Conservation (phyloP, 2,113 vertebrate species). For the Mungos mungo region DNA sequence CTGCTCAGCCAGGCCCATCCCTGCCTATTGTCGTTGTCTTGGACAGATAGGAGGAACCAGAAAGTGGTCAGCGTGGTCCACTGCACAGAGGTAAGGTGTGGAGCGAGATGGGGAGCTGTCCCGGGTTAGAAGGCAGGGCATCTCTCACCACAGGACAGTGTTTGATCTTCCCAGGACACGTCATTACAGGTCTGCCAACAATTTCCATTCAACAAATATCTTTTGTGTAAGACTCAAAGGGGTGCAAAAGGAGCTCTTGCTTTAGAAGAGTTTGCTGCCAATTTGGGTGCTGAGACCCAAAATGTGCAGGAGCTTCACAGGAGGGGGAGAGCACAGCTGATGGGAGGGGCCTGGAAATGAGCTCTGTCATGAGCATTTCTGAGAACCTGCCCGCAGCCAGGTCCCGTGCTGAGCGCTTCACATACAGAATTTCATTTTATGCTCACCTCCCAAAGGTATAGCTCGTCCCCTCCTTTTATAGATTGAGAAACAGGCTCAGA, state of each 20-base stretch:
- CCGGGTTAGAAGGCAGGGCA: not conserved
- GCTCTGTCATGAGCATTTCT: not conserved
- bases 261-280: not conserved
- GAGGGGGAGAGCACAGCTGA: not conserved
- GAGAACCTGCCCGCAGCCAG: not conserved
- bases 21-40: not conserved
- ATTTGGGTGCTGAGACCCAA: not conserved
- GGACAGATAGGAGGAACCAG: not conserved
- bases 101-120: not conserved
- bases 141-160: not conserved
- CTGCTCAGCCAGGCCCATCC: not conserved
- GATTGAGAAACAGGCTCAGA: not conserved
- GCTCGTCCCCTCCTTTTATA: not conserved
- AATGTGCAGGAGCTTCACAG: not conserved
- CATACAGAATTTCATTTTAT: not conserved
- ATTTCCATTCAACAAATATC: not conserved
- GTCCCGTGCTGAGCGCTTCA: not conserved
- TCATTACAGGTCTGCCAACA: not conserved
- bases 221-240: not conserved
- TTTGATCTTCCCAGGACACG: not conserved
- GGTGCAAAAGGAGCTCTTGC: not conserved
- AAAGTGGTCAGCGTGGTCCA: not conserved
- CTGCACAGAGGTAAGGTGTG: fast-evolving
- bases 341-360: not conserved
- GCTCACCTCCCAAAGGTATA: not conserved